Percentiles rank a stretch among this genome's conserved stretches.
Conservation (phyloP, 2,797 vertebrate genomes). For the Simalia tracyae region DNA sequence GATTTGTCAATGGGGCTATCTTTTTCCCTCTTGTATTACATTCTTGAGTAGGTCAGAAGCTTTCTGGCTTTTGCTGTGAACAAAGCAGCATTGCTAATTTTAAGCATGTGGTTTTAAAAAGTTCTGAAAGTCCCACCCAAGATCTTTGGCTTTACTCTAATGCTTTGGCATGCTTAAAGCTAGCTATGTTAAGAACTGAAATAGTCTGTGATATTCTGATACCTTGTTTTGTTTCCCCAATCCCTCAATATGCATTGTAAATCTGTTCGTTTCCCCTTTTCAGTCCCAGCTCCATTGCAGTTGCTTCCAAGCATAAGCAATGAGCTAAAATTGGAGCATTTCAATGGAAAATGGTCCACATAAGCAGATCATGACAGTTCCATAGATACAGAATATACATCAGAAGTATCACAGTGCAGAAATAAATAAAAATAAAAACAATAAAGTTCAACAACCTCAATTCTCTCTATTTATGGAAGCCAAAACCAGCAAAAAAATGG, state of each 20-base stretch:
- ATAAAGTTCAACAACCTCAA: not conserved
- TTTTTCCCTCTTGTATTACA: not conserved
- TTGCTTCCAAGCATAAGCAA: not conserved
- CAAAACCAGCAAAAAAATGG: not conserved
- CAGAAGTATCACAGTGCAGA: not conserved
- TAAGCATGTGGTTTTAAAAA: not conserved
- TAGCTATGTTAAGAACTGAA: not conserved
- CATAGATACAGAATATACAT: too few species aligned
- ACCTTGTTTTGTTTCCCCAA: not conserved
- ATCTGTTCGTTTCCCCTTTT: not conserved
- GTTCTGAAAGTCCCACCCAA: not conserved
- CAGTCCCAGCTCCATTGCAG: not conserved
- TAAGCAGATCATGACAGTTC: not conserved
- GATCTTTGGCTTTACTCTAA: not conserved
- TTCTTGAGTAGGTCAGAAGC: not conserved
- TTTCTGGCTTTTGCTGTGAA: not conserved
- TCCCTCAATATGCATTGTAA: not conserved
- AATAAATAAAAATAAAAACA: not conserved
- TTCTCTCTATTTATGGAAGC: not conserved
- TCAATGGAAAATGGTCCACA: not conserved
- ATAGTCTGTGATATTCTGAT: not conserved
- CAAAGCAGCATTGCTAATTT: not conserved
- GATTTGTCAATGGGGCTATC: not conserved
- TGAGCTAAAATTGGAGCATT: slow-evolving; percentile 17
- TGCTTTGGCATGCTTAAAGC: not conserved